Conservation (phyloP, 1,140 invertebrate species). For the Drosophila rufa region DNA sequence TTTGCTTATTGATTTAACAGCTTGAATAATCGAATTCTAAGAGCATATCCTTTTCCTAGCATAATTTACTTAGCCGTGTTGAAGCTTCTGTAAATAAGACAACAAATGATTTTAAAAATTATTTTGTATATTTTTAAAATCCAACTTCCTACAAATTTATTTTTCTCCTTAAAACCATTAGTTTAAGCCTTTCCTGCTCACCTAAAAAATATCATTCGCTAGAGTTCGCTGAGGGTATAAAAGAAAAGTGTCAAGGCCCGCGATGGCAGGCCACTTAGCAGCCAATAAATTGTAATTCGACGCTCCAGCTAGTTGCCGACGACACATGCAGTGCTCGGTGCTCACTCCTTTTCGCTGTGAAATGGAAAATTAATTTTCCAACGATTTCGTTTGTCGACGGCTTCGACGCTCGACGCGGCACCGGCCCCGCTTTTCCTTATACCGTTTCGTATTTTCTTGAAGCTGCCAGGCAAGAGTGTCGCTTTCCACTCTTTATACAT, state of each 20-base stretch:
- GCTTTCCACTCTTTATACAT: constrained; percentile 46
- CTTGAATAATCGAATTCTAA: no score
- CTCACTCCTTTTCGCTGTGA: constrained; percentile 65
- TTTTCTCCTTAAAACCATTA: background rate
- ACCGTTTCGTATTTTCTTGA: constrained; percentile 42
- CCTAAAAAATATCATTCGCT: background rate
- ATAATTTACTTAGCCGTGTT: background rate
- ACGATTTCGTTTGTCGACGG: constrained; percentile 75
- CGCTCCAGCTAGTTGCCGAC: constrained; percentile 48
- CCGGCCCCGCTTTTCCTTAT: constrained; percentile 31
- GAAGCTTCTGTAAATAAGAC: background rate
- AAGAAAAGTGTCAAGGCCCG: constrained; percentile 58
- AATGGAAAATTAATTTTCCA: constrained; percentile 84
- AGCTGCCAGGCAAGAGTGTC: constrained; percentile 60
- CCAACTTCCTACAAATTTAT: background rate
- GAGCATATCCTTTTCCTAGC: no score
- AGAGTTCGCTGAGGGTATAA: constrained; percentile 41
- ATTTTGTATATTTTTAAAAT: background rate
- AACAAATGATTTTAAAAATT: background rate
- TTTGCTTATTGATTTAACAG: no score
- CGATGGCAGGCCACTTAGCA: constrained; percentile 71
- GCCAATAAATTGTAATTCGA: constrained; percentile 84
- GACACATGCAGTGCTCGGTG: constrained; percentile 51
- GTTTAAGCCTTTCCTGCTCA: background rate
- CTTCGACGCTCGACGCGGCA: constrained; percentile 28